Conservation (phyloP, 2,888 invertebrate genomes). For the Pecten maximus region DNA sequence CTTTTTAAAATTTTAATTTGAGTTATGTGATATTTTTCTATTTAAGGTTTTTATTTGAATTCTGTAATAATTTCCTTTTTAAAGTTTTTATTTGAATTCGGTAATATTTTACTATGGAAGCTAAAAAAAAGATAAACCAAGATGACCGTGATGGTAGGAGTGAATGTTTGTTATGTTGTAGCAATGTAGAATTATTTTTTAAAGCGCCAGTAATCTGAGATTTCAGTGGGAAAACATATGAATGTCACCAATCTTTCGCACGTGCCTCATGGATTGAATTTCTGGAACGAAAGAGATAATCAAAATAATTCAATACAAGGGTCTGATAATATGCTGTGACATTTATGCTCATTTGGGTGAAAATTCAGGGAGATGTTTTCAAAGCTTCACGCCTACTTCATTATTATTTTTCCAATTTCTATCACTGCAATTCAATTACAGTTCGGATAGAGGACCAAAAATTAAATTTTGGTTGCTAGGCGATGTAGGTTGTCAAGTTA, state of each 20-base stretch:
- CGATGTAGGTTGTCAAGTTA: neutral
- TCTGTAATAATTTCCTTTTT: too few species aligned
- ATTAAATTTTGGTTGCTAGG: slow-evolving; percentile 24
- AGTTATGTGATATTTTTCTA: too few species aligned
- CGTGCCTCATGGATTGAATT: neutral
- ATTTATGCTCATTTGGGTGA: neutral
- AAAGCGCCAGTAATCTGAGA: neutral
- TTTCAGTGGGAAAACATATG: neutral
- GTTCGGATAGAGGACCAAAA: neutral
- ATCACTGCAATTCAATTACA: neutral
- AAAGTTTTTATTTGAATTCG: too few species aligned
- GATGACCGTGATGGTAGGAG: too few species aligned
- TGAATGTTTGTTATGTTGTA: too few species aligned
- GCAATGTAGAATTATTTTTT: too few species aligned
- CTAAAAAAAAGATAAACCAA: too few species aligned
- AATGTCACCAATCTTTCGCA: neutral
- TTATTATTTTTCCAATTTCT: neutral
- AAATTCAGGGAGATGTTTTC: neutral
- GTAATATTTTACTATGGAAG: too few species aligned
- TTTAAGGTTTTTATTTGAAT: too few species aligned
- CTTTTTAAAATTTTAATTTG: too few species aligned
- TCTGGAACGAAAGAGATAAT: neutral
- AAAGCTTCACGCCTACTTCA: neutral
- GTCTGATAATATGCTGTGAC: neutral
- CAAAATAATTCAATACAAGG: neutral